Base-by-base conservation (phyloP, 2,113 vertebrate genomes). In the Trinectes maculatus region DNA sequence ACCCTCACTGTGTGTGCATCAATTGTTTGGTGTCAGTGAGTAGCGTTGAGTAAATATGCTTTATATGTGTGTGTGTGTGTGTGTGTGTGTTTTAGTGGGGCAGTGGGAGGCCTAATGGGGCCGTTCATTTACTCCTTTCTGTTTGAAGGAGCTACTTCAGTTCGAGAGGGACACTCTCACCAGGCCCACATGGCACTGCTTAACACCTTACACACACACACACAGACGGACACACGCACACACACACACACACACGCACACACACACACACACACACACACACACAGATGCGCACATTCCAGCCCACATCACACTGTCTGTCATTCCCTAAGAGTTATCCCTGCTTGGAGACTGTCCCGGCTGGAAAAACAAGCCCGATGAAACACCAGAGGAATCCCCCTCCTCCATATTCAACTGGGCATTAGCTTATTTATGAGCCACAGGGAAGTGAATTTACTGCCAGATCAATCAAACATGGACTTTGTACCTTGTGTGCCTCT, bases 81-180 rank as follows among this genome's bases (percentile, higher is more conserved):
- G 91, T 91, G 87, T 82, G 87, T 88, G 85, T 89, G 89, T 89
- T 65, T 81, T 69, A 79, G 91, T 90, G 93, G 85, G 91, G 91
- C 90, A 91, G 95, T 93, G 93, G 95, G 93, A 94, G 92, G 87
- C 87, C 83, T 89, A 94, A 93, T 90, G 92, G 92, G 95, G 95
- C 95, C 89, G 91, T 94, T 90, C 85, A 89, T 95, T 94, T 90
- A 87, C 89, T 95, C 93, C 87, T 91, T 92, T 92, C 90, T 93
- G 89, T 95, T 96, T 94, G 90, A 94, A 95, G 91, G 91, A 92
- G 93, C 91, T 94, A 93, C 93, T 95, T 91, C 86, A 91, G 74
- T 85, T 89, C n/a, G 77, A 89, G 86, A 80, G 65, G 74, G 83
- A 89, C 80, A 73, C 85, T 86, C 82, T 83, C 81, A 77, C 72